Percentiles rank a stretch among this genome's conserved stretches.
Conservation (phyloP, 2,797 vertebrate genomes). For the Myotis findleyi region DNA sequence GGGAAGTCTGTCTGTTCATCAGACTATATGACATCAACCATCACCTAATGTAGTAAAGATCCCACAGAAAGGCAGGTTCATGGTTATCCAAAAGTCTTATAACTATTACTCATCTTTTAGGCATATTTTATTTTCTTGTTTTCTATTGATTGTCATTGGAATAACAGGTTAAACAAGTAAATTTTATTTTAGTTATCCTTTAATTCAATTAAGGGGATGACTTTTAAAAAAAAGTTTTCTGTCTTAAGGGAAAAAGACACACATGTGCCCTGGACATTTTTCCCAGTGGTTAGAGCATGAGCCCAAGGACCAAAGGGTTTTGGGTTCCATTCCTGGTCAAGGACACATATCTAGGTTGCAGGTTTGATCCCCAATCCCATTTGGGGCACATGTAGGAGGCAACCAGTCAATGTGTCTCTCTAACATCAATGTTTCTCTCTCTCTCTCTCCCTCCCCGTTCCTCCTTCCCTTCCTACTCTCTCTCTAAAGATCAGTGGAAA, state of each 20-base stretch:
- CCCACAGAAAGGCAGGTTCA: background rate
- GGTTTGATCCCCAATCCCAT: too few relatives aligned
- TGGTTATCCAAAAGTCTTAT: slow-evolving; percentile 20
- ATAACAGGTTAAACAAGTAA: slow-evolving; percentile 34
- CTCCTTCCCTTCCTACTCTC: too few relatives aligned
- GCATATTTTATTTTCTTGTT: background rate
- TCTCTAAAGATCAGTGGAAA: too few relatives aligned
- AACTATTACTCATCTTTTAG: slow-evolving; percentile 27
- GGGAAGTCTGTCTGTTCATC: background rate
- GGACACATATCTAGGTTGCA: too few relatives aligned
- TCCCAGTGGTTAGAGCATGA: too few relatives aligned
- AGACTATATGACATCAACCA: background rate
- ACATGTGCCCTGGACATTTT: background rate
- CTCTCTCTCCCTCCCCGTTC: too few relatives aligned
- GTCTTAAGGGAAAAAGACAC: background rate
- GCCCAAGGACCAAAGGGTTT: too few relatives aligned
- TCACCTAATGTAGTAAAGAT: background rate
- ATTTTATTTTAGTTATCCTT: slow-evolving; percentile 36
- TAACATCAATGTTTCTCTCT: too few relatives aligned
- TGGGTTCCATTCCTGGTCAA: too few relatives aligned
- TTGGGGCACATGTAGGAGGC: too few relatives aligned
- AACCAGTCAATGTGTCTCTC: too few relatives aligned
- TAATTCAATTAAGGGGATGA: slow-evolving; percentile 30
- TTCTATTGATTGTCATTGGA: background rate
- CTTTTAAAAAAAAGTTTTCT: background rate